Percentiles rank a stretch among this genome's conserved stretches.
These are phyloP conservation scores for Stercorarius parasiticus DNA, from an alignment of 2,113 vertebrate genomes.

Conservation along the genomic window DNA sequence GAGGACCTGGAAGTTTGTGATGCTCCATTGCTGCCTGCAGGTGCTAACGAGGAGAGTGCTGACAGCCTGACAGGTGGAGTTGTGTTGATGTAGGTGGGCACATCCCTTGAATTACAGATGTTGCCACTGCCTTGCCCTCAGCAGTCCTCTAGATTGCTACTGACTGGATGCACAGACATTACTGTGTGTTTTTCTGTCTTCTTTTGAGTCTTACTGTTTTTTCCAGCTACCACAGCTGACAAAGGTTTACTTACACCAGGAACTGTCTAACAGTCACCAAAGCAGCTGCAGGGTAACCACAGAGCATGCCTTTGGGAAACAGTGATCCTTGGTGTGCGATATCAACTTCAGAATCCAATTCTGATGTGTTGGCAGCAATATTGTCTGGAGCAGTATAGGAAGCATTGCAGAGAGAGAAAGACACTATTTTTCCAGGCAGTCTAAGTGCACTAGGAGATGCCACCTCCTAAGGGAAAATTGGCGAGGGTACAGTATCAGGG, in stretches of 20 bases:
- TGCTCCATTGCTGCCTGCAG: not conserved
- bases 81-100: not conserved
- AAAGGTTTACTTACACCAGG: not conserved
- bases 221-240: not conserved
- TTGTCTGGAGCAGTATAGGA: not conserved
- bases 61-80: not conserved
- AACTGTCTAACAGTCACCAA: not conserved
- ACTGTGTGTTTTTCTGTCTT: not conserved
- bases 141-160: not conserved
- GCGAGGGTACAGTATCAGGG: not conserved
- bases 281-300: not conserved
- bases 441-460: not conserved
- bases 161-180: not conserved
- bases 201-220: not conserved
- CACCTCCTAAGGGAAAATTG: not conserved
- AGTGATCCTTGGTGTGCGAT: not conserved
- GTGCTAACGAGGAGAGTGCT: not conserved
- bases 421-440: not conserved
- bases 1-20: not conserved
- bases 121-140: not conserved
- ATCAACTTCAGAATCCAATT: not conserved
- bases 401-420: not conserved
- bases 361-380: accelerated
- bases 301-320: not conserved
- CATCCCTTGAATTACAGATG: not conserved